Evolutionary conservation across 2,888 invertebrate species (phyloP).

Genomic region (Euzetes globulus): DNA sequence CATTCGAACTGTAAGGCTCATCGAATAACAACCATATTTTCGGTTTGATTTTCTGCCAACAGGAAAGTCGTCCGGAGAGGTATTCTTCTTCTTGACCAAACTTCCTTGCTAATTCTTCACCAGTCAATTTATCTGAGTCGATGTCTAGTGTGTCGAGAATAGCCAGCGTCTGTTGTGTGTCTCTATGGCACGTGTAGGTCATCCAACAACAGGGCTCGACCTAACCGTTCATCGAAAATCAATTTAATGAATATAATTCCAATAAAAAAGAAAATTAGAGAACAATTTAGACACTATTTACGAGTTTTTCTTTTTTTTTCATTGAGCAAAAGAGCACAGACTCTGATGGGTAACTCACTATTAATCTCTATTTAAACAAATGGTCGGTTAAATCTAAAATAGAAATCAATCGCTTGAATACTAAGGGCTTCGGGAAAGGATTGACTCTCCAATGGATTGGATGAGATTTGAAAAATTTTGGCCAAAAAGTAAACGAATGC

Average conservation of each 20-base stretch:
- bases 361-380: no score
- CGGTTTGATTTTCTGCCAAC: slow-evolving; percentile 96
- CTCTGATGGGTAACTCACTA: no score
- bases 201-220: slow-evolving; percentile 99
- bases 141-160: slow-evolving; percentile 94
- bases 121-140: slow-evolving; percentile 91
- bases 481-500: not conserved
- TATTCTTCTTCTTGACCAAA: slow-evolving; percentile 95
- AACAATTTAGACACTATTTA: no score
- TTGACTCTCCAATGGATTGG: not conserved
- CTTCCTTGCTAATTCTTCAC: slow-evolving; percentile 93
- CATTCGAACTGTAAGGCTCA: slow-evolving; percentile 91
- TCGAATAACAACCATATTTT: slow-evolving; percentile 98
- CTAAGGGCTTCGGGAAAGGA: not conserved
- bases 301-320: no score
- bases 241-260: no score
- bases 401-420: no score
- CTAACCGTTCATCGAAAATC: slow-evolving; percentile 39
- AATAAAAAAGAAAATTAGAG: no score
- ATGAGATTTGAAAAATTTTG: not conserved
- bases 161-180: slow-evolving; percentile 96
- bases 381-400: no score
- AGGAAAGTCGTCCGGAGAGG: slow-evolving; percentile 72
- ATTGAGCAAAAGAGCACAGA: no score
- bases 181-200: slow-evolving; percentile 92